Evolutionary conservation across 2,797 vertebrate species (phyloP).

Genomic region (Enteromius paludinosus): DNA sequence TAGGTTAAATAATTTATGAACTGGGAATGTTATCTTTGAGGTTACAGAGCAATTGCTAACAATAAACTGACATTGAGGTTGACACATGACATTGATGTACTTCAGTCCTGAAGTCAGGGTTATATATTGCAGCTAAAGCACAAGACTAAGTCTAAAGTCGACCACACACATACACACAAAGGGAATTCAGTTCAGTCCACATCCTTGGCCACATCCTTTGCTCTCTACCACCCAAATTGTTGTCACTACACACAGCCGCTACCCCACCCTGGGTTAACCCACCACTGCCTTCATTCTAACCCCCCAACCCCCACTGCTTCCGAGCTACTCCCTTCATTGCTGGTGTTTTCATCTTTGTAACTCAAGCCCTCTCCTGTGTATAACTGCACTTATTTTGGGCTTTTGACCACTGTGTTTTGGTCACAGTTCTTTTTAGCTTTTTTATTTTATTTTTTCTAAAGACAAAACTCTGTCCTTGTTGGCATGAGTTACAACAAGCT

Average conservation of each 20-base stretch:
- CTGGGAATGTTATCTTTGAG: not conserved
- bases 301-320: not conserved
- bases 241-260: slow-evolving; percentile 28
- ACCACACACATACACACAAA: slow-evolving; percentile 51
- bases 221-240: slow-evolving; percentile 53
- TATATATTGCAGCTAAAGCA: slow-evolving; percentile 9
- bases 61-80: not conserved
- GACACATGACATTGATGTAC: not conserved
- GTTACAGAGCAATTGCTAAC: not conserved
- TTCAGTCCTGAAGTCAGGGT: not conserved
- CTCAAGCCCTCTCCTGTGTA: slow-evolving; percentile 43
- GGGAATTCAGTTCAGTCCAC: slow-evolving; percentile 48
- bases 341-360: not conserved
- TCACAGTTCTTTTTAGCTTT: slow-evolving; percentile 20
- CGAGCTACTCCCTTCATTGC: slow-evolving; percentile 8
- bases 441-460: not conserved
- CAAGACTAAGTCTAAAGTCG: slow-evolving; percentile 1
- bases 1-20: not conserved
- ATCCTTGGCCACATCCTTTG: slow-evolving; percentile 51
- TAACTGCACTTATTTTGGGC: slow-evolving; percentile 63
- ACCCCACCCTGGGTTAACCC: slow-evolving; percentile 30
- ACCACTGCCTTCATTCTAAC: slow-evolving; percentile 13
- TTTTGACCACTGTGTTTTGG: slow-evolving; percentile 47
- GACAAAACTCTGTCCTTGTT: slow-evolving; percentile 39
- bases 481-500: slow-evolving; percentile 4